These are phyloP conservation scores for Aeoliscus strigatus DNA, from an alignment of 2,797 vertebrate genomes.

Conservation along the genomic window DNA sequence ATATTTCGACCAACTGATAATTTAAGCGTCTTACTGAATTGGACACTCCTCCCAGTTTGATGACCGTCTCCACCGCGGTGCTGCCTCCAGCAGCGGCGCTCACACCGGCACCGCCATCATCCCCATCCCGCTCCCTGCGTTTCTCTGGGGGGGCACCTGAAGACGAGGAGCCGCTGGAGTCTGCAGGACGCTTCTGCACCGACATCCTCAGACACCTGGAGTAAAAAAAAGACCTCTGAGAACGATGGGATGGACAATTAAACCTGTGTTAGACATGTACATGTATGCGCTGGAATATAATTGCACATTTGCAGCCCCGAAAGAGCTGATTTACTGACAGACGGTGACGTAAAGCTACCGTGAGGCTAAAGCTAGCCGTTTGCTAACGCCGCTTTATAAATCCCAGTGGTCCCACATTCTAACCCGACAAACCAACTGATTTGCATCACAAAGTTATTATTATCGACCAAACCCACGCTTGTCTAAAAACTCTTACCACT, in stretches of 20 bases:
- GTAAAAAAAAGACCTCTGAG: not conserved
- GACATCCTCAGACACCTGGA: slow-evolving; percentile 68
- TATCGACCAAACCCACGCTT: not conserved
- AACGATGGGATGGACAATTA: too few relatives aligned
- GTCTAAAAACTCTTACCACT: slow-evolving; percentile 40
- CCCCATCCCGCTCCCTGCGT: slow-evolving; percentile 70
- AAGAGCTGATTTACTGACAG: slow-evolving; percentile 2
- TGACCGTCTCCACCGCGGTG: slow-evolving; percentile 81
- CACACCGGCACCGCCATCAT: slow-evolving; percentile 67
- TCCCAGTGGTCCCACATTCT: not conserved
- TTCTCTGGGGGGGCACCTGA: slow-evolving; percentile 73
- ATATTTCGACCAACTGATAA: not conserved
- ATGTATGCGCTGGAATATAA: too few relatives aligned
- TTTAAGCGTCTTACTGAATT: slow-evolving; percentile 77
- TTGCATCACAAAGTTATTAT: not conserved
- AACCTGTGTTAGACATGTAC: not conserved
- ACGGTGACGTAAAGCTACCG: slow-evolving; percentile 2
- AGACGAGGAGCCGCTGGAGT: slow-evolving; percentile 61
- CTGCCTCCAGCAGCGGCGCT: slow-evolving; percentile 67
- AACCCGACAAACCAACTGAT: not conserved
- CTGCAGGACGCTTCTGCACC: slow-evolving; percentile 76
- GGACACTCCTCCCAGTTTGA: slow-evolving; percentile 92
- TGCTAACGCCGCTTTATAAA: slow-evolving; percentile 31
- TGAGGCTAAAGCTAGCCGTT: slow-evolving; percentile 40
- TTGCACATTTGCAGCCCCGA: not conserved